phyloP scores from a whole-genome alignment of 2,888 invertebrate species.

The Epistrophella euchroma region DNA sequence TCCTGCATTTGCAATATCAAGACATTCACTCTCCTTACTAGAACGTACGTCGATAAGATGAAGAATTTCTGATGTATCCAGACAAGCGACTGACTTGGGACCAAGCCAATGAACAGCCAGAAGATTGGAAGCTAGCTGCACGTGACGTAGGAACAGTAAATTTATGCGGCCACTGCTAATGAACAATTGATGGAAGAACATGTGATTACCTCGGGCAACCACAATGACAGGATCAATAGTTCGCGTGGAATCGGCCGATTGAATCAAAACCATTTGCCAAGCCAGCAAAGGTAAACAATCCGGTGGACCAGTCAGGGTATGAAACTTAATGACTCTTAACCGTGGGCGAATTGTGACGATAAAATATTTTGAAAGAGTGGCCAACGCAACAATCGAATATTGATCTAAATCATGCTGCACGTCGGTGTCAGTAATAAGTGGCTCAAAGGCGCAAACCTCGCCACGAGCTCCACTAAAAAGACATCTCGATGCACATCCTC shows the following conservation, averaged over 20 bases:
- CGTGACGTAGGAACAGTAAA: constrained; percentile 88
- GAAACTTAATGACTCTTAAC: constrained; percentile 91
- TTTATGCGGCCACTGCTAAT: constrained; percentile 85
- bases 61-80: constrained; percentile 93
- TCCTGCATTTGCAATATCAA: constrained; percentile 92
- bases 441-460: constrained; percentile 93
- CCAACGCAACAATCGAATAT: constrained; percentile 94
- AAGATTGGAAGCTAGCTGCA: constrained; percentile 89
- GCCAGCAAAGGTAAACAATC: constrained; percentile 94
- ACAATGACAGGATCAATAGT: constrained; percentile 94
- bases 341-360: constrained; percentile 91
- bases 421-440: constrained; percentile 85
- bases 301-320: constrained; percentile 89
- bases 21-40: constrained; percentile 92
- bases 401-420: constrained; percentile 88
- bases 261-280: constrained; percentile 96
- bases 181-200: constrained; percentile 92
- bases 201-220: constrained; percentile 92
- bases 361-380: constrained; percentile 93
- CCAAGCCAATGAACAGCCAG: constrained; percentile 93
- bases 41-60: constrained; percentile 95
- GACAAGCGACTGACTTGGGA: constrained; percentile 91
- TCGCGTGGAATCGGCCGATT: constrained; percentile 87
- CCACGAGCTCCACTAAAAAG: constrained; percentile 98
- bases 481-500: constrained; percentile 95